These are phyloP conservation scores for Eleutherodactylus coqui DNA, from an alignment of 2,797 vertebrate species.

Conservation along the genomic window DNA sequence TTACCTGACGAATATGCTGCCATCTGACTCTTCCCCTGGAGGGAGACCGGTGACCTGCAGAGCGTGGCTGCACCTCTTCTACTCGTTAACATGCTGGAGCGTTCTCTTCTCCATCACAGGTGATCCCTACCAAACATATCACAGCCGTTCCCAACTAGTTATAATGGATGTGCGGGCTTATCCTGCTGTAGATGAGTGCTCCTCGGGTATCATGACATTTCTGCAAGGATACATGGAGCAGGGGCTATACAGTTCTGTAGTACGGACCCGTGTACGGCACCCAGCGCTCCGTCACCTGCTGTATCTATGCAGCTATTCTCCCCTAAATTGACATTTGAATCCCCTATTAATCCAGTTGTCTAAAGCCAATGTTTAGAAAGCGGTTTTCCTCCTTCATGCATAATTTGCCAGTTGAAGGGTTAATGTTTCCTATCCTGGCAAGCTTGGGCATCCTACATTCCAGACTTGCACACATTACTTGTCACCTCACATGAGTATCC, in stretches of 20 bases:
- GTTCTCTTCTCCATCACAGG: conserved; percentile 75
- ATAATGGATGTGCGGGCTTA: not conserved
- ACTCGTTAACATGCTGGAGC: conserved; percentile 72
- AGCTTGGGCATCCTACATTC: conserved; percentile 22
- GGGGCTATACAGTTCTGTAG: no score
- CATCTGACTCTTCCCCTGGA: conserved; percentile 64
- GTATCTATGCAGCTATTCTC: no score
- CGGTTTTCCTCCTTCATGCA: not conserved
- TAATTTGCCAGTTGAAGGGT: not conserved
- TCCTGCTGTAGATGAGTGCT: no score
- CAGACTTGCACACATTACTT: conserved; percentile 42
- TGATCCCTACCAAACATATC: conserved; percentile 62
- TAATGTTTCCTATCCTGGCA: conserved; percentile 20
- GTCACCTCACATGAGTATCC: conserved; percentile 51
- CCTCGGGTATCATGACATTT: not conserved
- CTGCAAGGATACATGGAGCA: no score
- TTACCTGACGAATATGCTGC: conserved; percentile 71
- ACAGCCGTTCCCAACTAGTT: not conserved
- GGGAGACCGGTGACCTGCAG: conserved; percentile 66
- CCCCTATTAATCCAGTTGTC: not conserved
- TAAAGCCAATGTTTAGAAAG: not conserved
- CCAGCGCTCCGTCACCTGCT: no score
- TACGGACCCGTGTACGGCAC: no score
- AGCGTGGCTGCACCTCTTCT: conserved; percentile 71
- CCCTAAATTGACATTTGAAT: no score